Evolutionary conservation across 2,888 invertebrate species (phyloP).

Genomic region (Phaedon cochleariae): DNA sequence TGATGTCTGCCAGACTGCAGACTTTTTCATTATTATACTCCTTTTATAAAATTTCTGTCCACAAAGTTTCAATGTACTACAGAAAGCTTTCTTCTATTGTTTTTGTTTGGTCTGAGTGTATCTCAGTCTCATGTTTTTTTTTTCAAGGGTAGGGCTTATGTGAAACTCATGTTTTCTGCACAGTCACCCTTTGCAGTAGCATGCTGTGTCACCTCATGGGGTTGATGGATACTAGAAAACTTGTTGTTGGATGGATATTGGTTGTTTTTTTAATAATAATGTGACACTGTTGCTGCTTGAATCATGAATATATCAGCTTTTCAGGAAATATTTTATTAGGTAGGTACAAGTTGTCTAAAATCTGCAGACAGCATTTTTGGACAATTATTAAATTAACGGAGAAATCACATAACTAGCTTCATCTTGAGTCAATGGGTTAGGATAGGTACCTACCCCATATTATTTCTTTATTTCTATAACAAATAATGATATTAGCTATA

Average conservation of each 20-base stretch:
- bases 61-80: not conserved
- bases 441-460: too few relatives aligned
- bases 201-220: conserved; percentile 6
- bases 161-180: conserved; percentile 40
- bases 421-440: too few relatives aligned
- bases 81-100: not conserved
- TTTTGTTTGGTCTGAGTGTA: not conserved
- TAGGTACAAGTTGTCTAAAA: too few relatives aligned
- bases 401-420: too few relatives aligned
- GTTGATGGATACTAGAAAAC: conserved; percentile 30
- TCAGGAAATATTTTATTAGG: too few relatives aligned
- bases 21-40: conserved; percentile 15
- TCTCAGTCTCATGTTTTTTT: conserved; percentile 7
- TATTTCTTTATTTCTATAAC: too few relatives aligned
- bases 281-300: not conserved
- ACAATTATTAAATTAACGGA: too few relatives aligned
- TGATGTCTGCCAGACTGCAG: conserved; percentile 13
- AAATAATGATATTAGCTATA: too few relatives aligned
- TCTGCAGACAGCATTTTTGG: too few relatives aligned
- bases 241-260: conserved; percentile 25
- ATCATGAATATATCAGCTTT: too few relatives aligned
- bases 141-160: conserved; percentile 33
- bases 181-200: conserved; percentile 17
- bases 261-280: conserved; percentile 12
- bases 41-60: conserved; percentile 22